Conservation (phyloP, 64 coral and sea anemone species). For the Anthopleura sola region DNA sequence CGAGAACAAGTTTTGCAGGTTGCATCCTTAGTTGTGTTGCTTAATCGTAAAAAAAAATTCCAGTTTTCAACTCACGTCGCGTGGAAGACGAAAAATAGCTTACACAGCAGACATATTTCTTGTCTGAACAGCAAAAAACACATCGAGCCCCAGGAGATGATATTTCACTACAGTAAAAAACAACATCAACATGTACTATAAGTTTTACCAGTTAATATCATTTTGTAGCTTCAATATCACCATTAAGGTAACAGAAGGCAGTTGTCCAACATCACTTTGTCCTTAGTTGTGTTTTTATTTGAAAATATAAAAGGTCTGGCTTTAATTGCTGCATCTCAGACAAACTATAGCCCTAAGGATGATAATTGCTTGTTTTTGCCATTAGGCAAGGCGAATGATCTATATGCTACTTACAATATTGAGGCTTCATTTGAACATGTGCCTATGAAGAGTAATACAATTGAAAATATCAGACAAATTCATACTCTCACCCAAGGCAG, state of each 20-base stretch:
- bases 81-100: background rate
- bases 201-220: background rate
- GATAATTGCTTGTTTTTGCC: conserved; percentile 13
- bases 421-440: conserved; percentile 5
- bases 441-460: background rate
- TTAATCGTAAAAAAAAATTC: background rate
- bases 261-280: conserved; percentile 2
- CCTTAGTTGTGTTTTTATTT: conserved; percentile 4
- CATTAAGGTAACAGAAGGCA: background rate
- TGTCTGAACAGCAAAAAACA: background rate
- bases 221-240: conserved; percentile 7
- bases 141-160: background rate
- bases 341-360: background rate
- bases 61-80: background rate
- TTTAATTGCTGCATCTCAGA: conserved; percentile 7
- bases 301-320: background rate
- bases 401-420: conserved; percentile 1
- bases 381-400: background rate
- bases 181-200: background rate
- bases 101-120: background rate
- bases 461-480: background rate
- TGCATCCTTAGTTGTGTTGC: background rate
- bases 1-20: background rate
- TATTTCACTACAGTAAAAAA: background rate
- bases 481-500: background rate